Conservation (phyloP, 2,797 vertebrate genomes). For the Crenichthys baileyi region DNA sequence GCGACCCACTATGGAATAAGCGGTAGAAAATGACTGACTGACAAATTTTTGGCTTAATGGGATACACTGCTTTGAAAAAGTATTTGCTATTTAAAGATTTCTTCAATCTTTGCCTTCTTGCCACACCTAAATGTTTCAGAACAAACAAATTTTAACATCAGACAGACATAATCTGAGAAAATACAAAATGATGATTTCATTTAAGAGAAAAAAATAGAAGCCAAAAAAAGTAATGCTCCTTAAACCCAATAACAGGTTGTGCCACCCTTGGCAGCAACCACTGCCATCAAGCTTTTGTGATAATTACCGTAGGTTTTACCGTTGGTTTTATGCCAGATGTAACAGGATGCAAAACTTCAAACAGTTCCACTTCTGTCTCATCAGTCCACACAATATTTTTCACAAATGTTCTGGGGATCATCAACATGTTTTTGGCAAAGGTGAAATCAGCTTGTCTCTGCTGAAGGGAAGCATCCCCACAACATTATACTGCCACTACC, state of each 20-base stretch:
- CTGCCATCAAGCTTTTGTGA: neutral
- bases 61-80: neutral
- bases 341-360: too few species aligned
- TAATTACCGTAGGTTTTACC: neutral
- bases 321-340: too few species aligned
- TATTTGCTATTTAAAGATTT: neutral
- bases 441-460: neutral
- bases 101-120: neutral
- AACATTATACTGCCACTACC: neutral
- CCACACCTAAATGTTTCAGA: neutral
- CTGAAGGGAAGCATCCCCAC: neutral
- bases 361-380: too few species aligned
- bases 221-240: too few species aligned
- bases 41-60: neutral
- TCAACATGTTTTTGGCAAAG: neutral
- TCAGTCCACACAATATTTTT: too few species aligned
- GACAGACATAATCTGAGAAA: neutral
- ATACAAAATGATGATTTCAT: too few species aligned
- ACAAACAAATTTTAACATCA: neutral
- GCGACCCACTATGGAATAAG: too few species aligned
- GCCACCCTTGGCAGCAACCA: too few species aligned
- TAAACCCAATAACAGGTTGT: too few species aligned
- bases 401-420: neutral
- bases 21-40: too few species aligned
- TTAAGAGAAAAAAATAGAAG: too few species aligned